Base-by-base conservation (phyloP, 2,888 invertebrate genomes). In the Idaea biselata region DNA sequence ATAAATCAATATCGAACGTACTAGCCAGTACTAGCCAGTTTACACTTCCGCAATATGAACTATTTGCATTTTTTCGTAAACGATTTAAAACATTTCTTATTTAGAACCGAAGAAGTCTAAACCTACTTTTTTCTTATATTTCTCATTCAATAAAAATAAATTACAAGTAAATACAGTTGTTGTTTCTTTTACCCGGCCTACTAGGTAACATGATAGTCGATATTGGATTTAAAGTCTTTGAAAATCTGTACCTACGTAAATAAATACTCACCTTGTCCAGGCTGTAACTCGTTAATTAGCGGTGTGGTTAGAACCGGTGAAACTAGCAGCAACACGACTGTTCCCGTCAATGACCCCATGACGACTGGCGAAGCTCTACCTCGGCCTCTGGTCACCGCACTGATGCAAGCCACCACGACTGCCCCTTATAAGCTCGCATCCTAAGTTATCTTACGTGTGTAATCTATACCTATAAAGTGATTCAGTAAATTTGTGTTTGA, bases 311-410 rank as follows among this genome's bases (percentile, higher is more conserved):
- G 72, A 61, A 78, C 79, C 16, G 83, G 73, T 57, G 78, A 71
- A 60, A 74, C 75, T 62, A 83, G 72, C 67, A 80, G 75, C 57
- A 87, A 69, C 75, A 84, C 88, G 75, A 88, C 81, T 73, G 81
- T 74, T 76, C 77, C 76, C 74, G 73, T 70, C 80, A 83, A 80
- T 82, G 83, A 78, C 77, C 82, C 84, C 92, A 92, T 92, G 82
- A 75, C 77, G 82, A 91, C 89, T 91, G 86, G 71, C 68, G 71
- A 69, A 68, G 71, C 75, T 74, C 74, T 69, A 74, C 68, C 75
- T 74, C 70, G 73, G 76, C 72, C 75, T 69, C 74, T 70, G 70
- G 67, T 71, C 72, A 73, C 75, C 80, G 76, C 77, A 81, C 79
- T 82, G 81, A 81, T 85, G 86, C 84, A 82, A 76, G 53, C 64